A percentile compares a stretch with the other conserved stretches of the same genome.
Evolutionary conservation across 2,797 vertebrate species (phyloP).

Genomic region (Falco concolor): DNA sequence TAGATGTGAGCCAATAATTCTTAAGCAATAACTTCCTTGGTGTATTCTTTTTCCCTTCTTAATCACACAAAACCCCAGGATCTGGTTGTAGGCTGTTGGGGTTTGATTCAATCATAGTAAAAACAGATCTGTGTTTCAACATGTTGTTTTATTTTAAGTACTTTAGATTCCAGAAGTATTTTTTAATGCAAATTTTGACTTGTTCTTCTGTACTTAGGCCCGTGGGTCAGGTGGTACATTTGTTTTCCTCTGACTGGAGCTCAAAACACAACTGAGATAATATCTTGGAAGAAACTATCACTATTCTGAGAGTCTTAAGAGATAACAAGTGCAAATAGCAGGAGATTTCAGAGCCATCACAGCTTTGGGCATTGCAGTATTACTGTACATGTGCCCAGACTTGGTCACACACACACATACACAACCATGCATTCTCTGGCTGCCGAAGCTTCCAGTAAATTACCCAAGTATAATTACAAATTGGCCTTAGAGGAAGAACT

Average conservation of each 20-base stretch:
- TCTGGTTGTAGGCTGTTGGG: background rate
- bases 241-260: background rate
- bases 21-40: background rate
- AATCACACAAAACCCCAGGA: background rate
- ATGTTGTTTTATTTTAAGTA: background rate
- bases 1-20: background rate
- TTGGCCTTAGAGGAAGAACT: background rate
- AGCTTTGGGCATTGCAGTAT: background rate
- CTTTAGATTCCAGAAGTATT: background rate
- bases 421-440: accelerated
- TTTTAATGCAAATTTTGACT: background rate
- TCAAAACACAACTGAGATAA: background rate
- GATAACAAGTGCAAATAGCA: background rate
- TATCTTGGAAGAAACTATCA: background rate
- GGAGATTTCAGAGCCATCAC: background rate
- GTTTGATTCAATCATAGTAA: background rate
- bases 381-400: background rate
- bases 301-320: background rate
- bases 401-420: background rate
- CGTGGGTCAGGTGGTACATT: background rate
- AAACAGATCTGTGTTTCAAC: background rate
- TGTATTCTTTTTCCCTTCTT: background rate
- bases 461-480: background rate
- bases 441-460: background rate
- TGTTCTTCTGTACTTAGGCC: background rate